These are phyloP conservation scores for Odontophorus gujanensis DNA, from an alignment of 2,113 vertebrate species.

Conservation along the genomic window DNA sequence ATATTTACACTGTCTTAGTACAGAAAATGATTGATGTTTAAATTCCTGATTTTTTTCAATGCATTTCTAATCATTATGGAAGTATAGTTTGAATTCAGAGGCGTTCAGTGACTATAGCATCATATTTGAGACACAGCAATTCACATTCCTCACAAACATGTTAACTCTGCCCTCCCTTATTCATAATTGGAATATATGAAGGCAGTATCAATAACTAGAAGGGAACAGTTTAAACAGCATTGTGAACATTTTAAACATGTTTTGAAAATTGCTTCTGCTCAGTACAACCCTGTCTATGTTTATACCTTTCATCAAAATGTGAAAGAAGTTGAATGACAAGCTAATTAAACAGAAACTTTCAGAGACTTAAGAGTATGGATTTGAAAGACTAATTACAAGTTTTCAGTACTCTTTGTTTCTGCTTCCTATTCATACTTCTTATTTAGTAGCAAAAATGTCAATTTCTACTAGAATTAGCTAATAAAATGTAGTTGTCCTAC, in stretches of 20 bases:
- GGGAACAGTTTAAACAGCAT: background rate
- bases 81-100: background rate
- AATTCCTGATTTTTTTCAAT: background rate
- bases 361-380: conserved; percentile 8
- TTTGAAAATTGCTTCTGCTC: conserved; percentile 18
- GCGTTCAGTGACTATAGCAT: background rate
- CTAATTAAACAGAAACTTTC: conserved; percentile 51
- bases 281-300: background rate
- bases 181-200: background rate
- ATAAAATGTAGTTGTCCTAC: background rate
- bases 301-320: conserved; percentile 38
- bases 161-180: background rate
- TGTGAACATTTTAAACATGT: conserved; percentile 2
- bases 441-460: background rate
- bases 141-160: background rate
- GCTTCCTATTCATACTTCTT: background rate
- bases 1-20: background rate
- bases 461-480: conserved; percentile 9
- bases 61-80: background rate
- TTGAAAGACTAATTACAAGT: conserved; percentile 52
- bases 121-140: background rate
- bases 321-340: conserved; percentile 46
- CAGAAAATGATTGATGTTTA: background rate
- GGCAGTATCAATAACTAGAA: background rate
- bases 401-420: conserved; percentile 46